phyloP scores from a whole-genome alignment of 35 echinoderm and acorn worm species.

The Eucidaris tribuloides region DNA sequence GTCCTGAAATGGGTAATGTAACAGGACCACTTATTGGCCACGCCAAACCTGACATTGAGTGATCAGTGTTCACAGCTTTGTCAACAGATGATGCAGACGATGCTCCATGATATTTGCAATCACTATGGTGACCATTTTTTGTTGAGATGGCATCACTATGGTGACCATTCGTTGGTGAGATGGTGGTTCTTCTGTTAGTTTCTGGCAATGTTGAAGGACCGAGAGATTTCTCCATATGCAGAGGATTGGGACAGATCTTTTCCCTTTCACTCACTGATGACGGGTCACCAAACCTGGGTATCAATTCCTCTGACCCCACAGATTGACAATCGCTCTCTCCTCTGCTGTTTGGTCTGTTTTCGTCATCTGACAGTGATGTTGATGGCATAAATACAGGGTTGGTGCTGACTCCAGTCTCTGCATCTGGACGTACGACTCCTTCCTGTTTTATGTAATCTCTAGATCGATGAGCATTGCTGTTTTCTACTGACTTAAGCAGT shows the following conservation, averaged over 20 bases:
- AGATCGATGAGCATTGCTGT: neutral
- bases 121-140: neutral
- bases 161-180: neutral
- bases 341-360: neutral
- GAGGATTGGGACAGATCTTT: neutral
- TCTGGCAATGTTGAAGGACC: neutral
- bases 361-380: neutral
- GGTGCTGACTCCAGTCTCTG: neutral
- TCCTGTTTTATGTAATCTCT: neutral
- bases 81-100: neutral
- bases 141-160: neutral
- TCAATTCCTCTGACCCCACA: neutral
- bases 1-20: slow-evolving; percentile 2
- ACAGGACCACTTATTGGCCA: neutral
- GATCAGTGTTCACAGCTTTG: slow-evolving; percentile 18
- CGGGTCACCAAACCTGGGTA: neutral
- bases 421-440: neutral
- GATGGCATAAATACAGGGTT: neutral
- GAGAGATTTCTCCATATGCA: neutral
- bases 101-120: neutral
- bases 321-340: neutral
- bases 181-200: neutral
- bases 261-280: neutral
- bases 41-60: neutral
- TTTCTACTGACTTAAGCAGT: neutral